Base-by-base conservation (phyloP, 1,140 invertebrate genomes). In the Drosophila malerkotliana region DNA sequence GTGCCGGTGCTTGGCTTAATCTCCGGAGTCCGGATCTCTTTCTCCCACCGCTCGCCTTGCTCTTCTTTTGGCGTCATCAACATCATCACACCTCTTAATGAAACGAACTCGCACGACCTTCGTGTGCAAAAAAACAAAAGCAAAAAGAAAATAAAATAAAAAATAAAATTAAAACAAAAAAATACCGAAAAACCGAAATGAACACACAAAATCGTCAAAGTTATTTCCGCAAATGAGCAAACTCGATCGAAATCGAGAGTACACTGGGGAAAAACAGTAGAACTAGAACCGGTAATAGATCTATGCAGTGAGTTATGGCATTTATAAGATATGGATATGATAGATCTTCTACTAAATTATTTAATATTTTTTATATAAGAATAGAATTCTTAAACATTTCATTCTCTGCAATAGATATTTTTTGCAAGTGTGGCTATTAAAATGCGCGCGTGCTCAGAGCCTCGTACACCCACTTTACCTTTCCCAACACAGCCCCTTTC, bases 171-270 rank as follows among this genome's bases (percentile, higher is more conserved):
- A 6, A 28, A 37, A 77, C 64, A 75, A 56, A 41, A 21, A 21
- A 21, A 21, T 21, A 21, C 21, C 21, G 21, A 21, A 21, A 77
- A 74, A 72, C 73, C 60, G 60, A 67, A 67, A 48, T 68, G 69
- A 81, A 73, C 41, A 81, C 62, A 81, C 61, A 76, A 77, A 83
- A 81, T 85, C 82, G 82, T 82, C 82, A 85, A 85, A 85, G 82
- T 85, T 85, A 85, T 85, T 85, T 85, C 82, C 82, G 82, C 82
- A 85, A 87, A 87, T 87, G 83, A 87, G 62, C 78, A 87, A 88
- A 88, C 83, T 88, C 79, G 82, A 87, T 87, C 73, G 63, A 76
- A 61, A 76, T 76, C 52, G 52, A 69, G 63, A 64, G 63, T 67
- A 67, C 63, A 67, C 63, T 67, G 63, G 14, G 44, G 63, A 26